Percentiles rank a stretch among this genome's conserved stretches.
These are phyloP conservation scores for Papilio polyxenes DNA, from an alignment of 1,140 invertebrate species.

Conservation along the genomic window DNA sequence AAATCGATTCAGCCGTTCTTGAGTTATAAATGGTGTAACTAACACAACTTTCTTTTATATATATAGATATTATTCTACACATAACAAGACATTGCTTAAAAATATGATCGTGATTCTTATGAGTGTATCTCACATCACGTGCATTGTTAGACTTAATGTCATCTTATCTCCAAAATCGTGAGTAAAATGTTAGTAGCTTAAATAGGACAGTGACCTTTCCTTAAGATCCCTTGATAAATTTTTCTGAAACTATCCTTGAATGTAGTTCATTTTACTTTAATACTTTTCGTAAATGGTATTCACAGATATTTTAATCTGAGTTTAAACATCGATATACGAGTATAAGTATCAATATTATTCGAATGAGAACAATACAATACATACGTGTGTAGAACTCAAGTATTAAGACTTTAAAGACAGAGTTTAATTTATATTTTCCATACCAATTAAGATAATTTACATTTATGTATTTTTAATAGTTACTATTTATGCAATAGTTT, in stretches of 20 bases:
- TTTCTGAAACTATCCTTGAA: neutral
- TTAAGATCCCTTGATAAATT: conserved; percentile 4
- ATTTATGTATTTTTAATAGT: no score
- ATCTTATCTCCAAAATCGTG: neutral
- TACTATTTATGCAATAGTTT: no score
- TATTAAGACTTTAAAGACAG: no score
- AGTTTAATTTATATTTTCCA: no score
- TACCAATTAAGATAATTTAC: no score
- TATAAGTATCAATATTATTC: no score
- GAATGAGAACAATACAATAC: no score
- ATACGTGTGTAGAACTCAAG: neutral
- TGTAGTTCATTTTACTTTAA: neutral
- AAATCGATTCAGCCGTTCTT: no score
- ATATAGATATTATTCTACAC: no score
- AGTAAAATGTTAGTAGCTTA: conserved; percentile 6
- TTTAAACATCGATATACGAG: no score
- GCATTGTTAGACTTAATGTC: neutral
- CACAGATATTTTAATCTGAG: neutral
- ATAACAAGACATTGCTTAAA: neutral
- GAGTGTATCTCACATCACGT: neutral
- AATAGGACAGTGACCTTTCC: conserved; percentile 13
- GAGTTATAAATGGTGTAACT: no score
- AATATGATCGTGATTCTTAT: neutral
- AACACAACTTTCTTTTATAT: no score
- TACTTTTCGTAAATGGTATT: neutral